Evolutionary conservation across 2,113 vertebrate genomes (phyloP), one percentile per base, ranked within the genome.

Genomic region (Caranx melampygus): DNA sequence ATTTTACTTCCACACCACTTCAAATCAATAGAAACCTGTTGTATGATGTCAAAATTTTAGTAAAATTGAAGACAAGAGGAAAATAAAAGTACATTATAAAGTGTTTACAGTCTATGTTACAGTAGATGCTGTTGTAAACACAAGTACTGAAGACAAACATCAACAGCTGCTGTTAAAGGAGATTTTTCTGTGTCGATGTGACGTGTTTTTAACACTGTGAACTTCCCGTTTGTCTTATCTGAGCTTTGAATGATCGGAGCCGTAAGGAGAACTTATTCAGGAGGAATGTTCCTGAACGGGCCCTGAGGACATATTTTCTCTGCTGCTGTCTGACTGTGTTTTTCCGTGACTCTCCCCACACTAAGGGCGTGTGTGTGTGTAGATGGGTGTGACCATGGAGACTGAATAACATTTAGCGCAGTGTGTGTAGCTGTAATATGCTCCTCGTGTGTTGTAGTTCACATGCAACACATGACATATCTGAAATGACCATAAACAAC

Each of bases 291-390:
- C 6, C 71, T 67, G 35, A 78, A 31, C 14, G 11, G 13, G 40
- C 35, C 57, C 44, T 55, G 0, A 78, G 45, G 51, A 84, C 68
- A 75, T 49, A 21, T 20, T 75, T 72, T 66, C 51, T 78, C 20
- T 57, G 33, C 68, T 60, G 18, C 15, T 52, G 59, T 60, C n/a
- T 88, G 84, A 92, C 47, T 64, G 2, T 45, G 73, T 69, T 52
- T 86, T 88, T 88, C 92, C 88, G n/a, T 62, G 59, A 86, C 78
- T 84, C 5, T 21, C 2, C 21, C 35, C 20, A 34, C 18, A 5
- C 8, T 64, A 2, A 64, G 45, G 8, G 45, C 71, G 67, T 72
- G 54, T 44, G 62, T 6, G 58, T 44, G 16, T 7, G 16, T 14
- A 63, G 21, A 45, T 80, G 79, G 61, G 76, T 84, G 84, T 84